Evolutionary conservation across 2,888 invertebrate species (phyloP), one percentile per base, ranked within the genome.

Genomic region (Xanthia togata): DNA sequence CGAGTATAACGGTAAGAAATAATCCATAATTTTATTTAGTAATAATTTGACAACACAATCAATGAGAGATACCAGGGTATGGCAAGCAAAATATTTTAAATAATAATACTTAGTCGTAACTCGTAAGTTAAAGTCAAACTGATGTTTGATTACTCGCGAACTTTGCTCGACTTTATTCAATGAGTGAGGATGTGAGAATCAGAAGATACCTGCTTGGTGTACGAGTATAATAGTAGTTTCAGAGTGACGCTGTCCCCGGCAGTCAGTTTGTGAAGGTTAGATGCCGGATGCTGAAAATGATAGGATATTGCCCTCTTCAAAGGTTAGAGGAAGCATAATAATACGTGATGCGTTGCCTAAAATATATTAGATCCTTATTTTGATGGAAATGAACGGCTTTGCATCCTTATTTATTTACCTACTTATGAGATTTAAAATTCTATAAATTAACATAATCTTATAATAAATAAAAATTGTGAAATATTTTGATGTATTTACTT

Each of bases 81-180:
- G 26, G 35, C 11, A 38, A 31, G 50, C 57, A 63, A 70, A 65
- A 69, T 62, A 65, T 53, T 23, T 23, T 71, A 38, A 55, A 63
- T 63, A 68, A 41, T 23, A 59, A 1, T 59, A 78, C 41, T 26
- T 62, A 59, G 14, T 23, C 47, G 26, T 75, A n/a, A n/a, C n/a
- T n/a, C n/a, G 31, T 41, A 38, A 50, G 26, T 47, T 62, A 59
- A 82, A 79, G 44, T 70, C 53, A 53, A 79, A 63, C 59, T 57
- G 62, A 83, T 55, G n/a, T 8, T 50, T 44, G 11, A 35, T 65
- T 65, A 57, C 67, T 26, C 60, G 73, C 62, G 83, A 77, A 83
- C 88, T 86, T 86, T 83, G 86, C 23, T 23, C 76, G 17, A 14
- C 59, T 71, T 74, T 67, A 53, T 65, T 44, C 38, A 63, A 31